Percentiles rank a stretch among this genome's conserved stretches.
phyloP scores from a whole-genome alignment of 2,888 invertebrate species.

The Hirudinaria manillensis region DNA sequence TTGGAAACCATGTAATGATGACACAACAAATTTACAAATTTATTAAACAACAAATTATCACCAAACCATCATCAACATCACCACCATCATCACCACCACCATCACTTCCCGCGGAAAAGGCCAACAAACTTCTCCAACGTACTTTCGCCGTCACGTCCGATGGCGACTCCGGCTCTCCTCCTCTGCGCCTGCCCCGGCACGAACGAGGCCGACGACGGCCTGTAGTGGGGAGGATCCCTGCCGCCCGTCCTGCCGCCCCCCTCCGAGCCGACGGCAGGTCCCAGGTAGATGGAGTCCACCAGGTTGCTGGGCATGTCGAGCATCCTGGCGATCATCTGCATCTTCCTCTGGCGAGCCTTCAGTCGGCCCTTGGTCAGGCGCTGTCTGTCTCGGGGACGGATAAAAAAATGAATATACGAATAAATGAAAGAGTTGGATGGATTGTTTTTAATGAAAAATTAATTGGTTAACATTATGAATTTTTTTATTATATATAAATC shows the following conservation, averaged over 20 bases:
- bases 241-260: not conserved
- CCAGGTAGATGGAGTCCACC: conserved; percentile 39
- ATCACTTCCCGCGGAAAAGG: too few species aligned
- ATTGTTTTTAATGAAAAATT: too few species aligned
- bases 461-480: too few species aligned
- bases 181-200: conserved; percentile 18
- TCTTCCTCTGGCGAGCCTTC: conserved; percentile 87
- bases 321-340: conserved; percentile 86
- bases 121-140: too few species aligned
- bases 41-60: too few species aligned
- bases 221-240: not conserved
- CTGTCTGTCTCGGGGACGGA: conserved; percentile 57
- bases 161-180: not conserved
- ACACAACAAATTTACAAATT: too few species aligned
- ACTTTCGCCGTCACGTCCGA: not conserved
- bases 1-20: too few species aligned
- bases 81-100: too few species aligned
- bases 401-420: not conserved
- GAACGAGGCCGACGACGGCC: conserved; percentile 3
- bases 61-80: too few species aligned
- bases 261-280: conserved; percentile 13
- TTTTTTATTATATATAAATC: too few species aligned
- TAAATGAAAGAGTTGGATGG: not conserved
- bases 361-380: conserved; percentile 63
- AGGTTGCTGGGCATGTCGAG: conserved; percentile 60